Base-by-base conservation (phyloP, 2,888 invertebrate species). In the Aphelenchoides bicaudatus region DNA sequence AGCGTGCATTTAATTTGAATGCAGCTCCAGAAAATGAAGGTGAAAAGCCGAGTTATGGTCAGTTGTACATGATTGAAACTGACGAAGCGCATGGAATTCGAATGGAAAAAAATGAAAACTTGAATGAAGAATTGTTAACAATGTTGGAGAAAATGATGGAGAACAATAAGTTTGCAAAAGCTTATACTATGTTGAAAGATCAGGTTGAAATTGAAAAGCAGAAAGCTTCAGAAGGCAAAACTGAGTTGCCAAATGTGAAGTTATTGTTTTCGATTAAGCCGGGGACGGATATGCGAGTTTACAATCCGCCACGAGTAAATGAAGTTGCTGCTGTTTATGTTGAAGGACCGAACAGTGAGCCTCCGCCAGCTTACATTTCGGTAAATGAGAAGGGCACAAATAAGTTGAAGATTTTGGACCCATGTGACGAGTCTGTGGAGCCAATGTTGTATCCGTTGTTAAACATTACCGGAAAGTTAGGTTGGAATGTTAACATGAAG, bases 241-340 rank as follows among this genome's bases (percentile, higher is more conserved):
- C 2, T 2, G 8, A 37, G 2, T 2, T 21, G 38, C 49, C 49
- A 2, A 27, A n/a, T n/a, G 21, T 51, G 3, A 54, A 54, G 2
- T 2, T 51, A 4, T 37, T 51, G 19, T 51, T 51, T 3, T 51
- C 37, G 13, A 3, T 51, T 2, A 52, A 54, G 27, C 23, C 23
- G 2, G 1, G 28, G 23, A 19, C 13, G 16, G 60, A 60, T 59
- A 34, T 37, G 16, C 34, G 58, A n/a, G 28, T 51, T 8, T 65
- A 59, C 27, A 60, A 60, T 43, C 23, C 43, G 16, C 60, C 60
- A 0, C 19, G n/a, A 60, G 13, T 21, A 16, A 60, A 60, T 60
- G 60, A 60, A 38, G 65, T 60, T 5, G 63, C 53, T 16, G 60
- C 59, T 0, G 25, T 60, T 0, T 58, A 30, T 16, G 54, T 58